A percentile compares a stretch with the other conserved stretches of the same genome.
These are phyloP conservation scores for Rhea pennata DNA, from an alignment of 2,113 vertebrate species.

Conservation along the genomic window DNA sequence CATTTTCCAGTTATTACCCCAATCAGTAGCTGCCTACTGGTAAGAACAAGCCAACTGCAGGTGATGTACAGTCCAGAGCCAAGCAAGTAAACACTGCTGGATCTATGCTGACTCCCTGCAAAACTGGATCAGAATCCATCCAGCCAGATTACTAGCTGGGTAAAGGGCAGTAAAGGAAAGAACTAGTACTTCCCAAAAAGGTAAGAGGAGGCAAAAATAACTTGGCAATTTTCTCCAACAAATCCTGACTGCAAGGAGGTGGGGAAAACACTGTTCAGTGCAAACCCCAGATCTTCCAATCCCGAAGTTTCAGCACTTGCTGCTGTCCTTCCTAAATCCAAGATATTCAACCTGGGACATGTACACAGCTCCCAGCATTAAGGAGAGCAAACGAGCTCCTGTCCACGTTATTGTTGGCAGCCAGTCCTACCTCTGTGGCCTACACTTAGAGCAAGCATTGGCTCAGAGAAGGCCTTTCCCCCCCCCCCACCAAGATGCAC, in stretches of 20 bases:
- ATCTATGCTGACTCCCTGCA: neutral
- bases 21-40: neutral
- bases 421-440: neutral
- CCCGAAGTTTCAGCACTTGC: slow-evolving; percentile 64
- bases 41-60: neutral
- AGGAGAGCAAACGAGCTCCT: neutral
- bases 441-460: neutral
- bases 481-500: neutral
- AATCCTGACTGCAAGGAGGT: neutral
- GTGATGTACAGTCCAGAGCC: neutral
- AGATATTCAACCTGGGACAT: neutral
- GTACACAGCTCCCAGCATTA: neutral
- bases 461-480: neutral
- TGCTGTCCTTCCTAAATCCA: slow-evolving; percentile 51
- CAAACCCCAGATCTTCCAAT: neutral
- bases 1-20: neutral
- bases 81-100: neutral
- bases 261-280: neutral
- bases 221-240: accelerated
- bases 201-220: neutral
- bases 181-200: neutral
- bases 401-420: neutral
- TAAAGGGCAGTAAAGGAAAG: neutral
- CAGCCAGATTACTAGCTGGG: neutral
- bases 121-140: neutral